phyloP scores from a whole-genome alignment of 2,113 vertebrate genomes.

The Psilopogon haemacephalus region DNA sequence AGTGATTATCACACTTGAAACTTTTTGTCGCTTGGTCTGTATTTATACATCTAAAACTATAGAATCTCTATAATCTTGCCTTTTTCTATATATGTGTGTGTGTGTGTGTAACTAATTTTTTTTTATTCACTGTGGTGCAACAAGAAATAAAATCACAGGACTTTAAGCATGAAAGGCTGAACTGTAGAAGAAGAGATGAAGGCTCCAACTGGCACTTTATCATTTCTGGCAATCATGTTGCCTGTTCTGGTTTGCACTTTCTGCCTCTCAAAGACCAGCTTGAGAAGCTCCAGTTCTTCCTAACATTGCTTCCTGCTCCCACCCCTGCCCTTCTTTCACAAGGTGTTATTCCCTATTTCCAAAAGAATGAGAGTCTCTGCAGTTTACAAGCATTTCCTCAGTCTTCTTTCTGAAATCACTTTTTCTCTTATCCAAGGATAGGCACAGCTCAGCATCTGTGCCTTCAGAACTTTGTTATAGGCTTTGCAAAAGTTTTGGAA shows the following conservation, averaged over 20 bases:
- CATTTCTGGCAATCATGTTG: not conserved
- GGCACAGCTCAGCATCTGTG: not conserved
- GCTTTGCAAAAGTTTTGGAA: not conserved
- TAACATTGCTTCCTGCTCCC: not conserved
- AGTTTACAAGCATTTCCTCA: not conserved
- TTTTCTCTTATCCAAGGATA: not conserved
- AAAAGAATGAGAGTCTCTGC: not conserved
- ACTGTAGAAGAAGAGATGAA: not conserved
- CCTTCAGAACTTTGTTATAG: not conserved
- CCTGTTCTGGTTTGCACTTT: not conserved
- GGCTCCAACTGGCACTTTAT: not conserved
- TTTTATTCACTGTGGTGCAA: not conserved
- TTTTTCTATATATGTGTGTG: no score
- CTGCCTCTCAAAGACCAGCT: not conserved
- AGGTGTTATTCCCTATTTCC: not conserved
- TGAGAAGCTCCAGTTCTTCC: not conserved
- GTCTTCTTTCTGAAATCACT: not conserved
- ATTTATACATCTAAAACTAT: not conserved
- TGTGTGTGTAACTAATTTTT: not conserved
- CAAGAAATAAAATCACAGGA: not conserved
- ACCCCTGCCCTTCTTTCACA: not conserved
- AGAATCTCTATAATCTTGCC: not conserved
- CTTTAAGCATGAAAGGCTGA: not conserved
- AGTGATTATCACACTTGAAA: not conserved
- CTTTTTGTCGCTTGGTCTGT: not conserved